Evolutionary conservation across 2,888 invertebrate species (phyloP), one percentile per base, ranked within the genome.

Genomic region (Noctua pronuba): DNA sequence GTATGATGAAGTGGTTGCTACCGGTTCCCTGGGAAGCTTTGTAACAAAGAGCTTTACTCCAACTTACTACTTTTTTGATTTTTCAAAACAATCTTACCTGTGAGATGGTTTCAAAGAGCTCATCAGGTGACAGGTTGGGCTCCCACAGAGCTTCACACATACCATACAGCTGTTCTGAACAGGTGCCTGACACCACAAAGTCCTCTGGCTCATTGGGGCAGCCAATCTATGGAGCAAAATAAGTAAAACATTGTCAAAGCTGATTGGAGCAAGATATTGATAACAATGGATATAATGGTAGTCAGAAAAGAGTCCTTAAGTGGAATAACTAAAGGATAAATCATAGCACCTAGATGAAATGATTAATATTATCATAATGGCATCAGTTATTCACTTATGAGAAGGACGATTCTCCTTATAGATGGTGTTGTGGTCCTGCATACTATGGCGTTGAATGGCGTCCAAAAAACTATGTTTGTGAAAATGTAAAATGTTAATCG

Each of bases 61-160:
- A n/a, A 55, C 11, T n/a, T 46, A 41, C 38, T n/a, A 41, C 18
- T 65, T 21, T 65, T 21, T n/a, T 38, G 21, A 31, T 41, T 31
- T 11, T 21, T 66, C n/a, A 55, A 46, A 8, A 77, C 28, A 24
- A 35, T 69, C 38, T 77, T 91, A 96, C 97, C 95, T 97, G 97
- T 74, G 99, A 99, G 87, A 99, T 99, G 0, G 99, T 98, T 96
- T 99, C 99, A 95, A 99, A 99, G 64, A 99, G 97, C 88, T 99
- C 99, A 89, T 99, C 98, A 0, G 99, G 98, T 76, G 97, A 98
- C 92, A 99, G 96, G 93, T 99, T 97, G 0, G 99, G 99, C 91
- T 98, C 98, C 98, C 99, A 99, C 41, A 99, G 95, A 0, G 99
- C 98, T 97, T 99, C 99, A 96, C 99, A 99, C 99, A 99, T 99